Conservation (phyloP, 2,888 invertebrate genomes). For the Clepsis dumicolana region DNA sequence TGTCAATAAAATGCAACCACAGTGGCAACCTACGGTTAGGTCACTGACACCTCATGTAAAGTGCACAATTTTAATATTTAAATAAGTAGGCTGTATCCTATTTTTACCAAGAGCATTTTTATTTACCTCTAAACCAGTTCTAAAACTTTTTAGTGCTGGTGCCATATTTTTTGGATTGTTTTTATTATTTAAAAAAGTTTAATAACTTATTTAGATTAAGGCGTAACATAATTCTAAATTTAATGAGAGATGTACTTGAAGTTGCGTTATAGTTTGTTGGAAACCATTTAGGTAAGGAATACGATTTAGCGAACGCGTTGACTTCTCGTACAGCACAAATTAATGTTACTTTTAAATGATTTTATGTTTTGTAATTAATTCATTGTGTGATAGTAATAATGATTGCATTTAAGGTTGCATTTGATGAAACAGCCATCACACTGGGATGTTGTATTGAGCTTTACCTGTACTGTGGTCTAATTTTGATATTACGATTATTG, state of each 20-base stretch:
- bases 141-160: slow-evolving; percentile 31
- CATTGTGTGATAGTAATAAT: slow-evolving; percentile 9
- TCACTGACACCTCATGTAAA: background rate
- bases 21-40: background rate
- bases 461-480: slow-evolving; percentile 7
- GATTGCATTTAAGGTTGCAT: background rate
- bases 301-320: slow-evolving; percentile 1
- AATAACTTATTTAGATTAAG: slow-evolving; percentile 29
- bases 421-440: slow-evolving; percentile 18
- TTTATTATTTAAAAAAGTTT: slow-evolving; percentile 35
- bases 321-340: slow-evolving; percentile 32
- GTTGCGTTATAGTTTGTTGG: slow-evolving; percentile 16
- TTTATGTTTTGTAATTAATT: slow-evolving; percentile 12
- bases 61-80: background rate
- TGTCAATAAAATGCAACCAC: no score
- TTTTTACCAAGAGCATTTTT: slow-evolving; percentile 20
- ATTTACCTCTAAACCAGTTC: slow-evolving; percentile 39
- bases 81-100: background rate
- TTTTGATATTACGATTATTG: slow-evolving; percentile 20
- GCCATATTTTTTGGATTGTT: slow-evolving; percentile 40
- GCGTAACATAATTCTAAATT: slow-evolving; percentile 38
- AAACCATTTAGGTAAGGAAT: slow-evolving; percentile 7
- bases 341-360: slow-evolving; percentile 48
- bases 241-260: slow-evolving; percentile 11
- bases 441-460: slow-evolving; percentile 5